phyloP scores from a whole-genome alignment of 92 coral and sea anemone genomes.

The Zoanthus gigantus region DNA sequence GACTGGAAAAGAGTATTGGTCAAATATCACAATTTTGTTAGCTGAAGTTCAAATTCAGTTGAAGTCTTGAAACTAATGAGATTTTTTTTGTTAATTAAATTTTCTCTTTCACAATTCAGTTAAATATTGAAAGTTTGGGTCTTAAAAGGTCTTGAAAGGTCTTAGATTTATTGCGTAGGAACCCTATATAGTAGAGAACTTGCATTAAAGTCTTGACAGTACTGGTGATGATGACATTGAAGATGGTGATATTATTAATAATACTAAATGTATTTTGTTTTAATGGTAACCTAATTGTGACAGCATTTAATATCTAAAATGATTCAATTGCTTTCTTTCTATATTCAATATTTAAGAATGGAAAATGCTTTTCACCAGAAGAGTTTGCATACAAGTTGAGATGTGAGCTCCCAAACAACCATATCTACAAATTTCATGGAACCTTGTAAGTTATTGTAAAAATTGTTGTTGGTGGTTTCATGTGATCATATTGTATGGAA shows the following conservation, averaged over 20 bases:
- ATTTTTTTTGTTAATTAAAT: too few relatives aligned
- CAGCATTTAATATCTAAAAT: background rate
- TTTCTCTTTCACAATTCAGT: too few relatives aligned
- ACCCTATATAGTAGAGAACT: too few relatives aligned
- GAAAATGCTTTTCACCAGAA: slow-evolving; percentile 64
- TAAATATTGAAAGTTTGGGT: too few relatives aligned
- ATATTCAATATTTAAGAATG: slow-evolving; percentile 38
- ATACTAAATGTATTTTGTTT: too few relatives aligned
- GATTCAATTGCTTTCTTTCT: background rate
- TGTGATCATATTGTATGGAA: background rate
- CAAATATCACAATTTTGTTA: too few relatives aligned
- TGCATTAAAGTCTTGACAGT: background rate
- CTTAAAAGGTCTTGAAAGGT: too few relatives aligned
- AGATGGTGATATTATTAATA: background rate
- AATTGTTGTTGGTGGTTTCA: background rate
- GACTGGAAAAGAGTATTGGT: too few relatives aligned
- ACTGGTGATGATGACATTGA: background rate
- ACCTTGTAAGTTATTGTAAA: slow-evolving; percentile 76
- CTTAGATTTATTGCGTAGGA: too few relatives aligned
- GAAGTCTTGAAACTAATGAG: too few relatives aligned
- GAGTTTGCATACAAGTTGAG: slow-evolving; percentile 69
- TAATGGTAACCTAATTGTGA: background rate
- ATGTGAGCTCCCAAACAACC: slow-evolving; percentile 94
- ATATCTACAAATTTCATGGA: slow-evolving; percentile 95
- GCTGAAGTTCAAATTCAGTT: too few relatives aligned